Base-by-base conservation (phyloP, 2,797 vertebrate species). In the Hoplostethus mediterraneus region DNA sequence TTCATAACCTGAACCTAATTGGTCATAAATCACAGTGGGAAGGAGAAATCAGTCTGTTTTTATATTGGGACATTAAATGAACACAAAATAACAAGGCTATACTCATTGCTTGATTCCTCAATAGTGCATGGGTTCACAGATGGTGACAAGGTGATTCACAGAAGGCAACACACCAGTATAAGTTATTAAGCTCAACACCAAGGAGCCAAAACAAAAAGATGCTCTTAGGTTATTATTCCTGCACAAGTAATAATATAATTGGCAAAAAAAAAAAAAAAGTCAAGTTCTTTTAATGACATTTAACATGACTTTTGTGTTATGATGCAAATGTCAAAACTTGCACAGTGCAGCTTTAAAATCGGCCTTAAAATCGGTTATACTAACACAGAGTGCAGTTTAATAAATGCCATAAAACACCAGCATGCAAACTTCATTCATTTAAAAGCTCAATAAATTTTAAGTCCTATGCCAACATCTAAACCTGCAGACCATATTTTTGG, bases 141-240 rank as follows among this genome's bases (percentile, higher is more conserved):
- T 17, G 33, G 36, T 44, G 40, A 61, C 14, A 45, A 30, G 21
- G 25, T 25, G 4, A 47, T 56, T 62, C 30, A 25, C 11, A 25
- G 48, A 45, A 69, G 45, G 17, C 56, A 33, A 45, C 9, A 17
- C 33, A 17, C 56, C 17, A 2, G 31, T 58, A 5, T 11, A 55
- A 25, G 25, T 6, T 25, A 7, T 11, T 25, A 14, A 58, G 38
- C 16, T 75, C n/a, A n/a, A n/a, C n/a, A n/a, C n/a, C n/a, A n/a
- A n/a, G n/a, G n/a, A n/a, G n/a, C n/a, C n/a, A n/a, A n/a, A n/a
- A n/a, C n/a, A n/a, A n/a, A n/a, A n/a, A n/a, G n/a, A n/a, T n/a
- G 64, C 6, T 64, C 30, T 48, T 44, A 63, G 38, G 57, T 65
- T 63, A 76, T 58, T 61, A 55, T 64, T 57, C 71, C 47, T 67